These are phyloP conservation scores for Polydrusus pterygomalis DNA, from an alignment of 2,888 invertebrate species.

Conservation along the genomic window DNA sequence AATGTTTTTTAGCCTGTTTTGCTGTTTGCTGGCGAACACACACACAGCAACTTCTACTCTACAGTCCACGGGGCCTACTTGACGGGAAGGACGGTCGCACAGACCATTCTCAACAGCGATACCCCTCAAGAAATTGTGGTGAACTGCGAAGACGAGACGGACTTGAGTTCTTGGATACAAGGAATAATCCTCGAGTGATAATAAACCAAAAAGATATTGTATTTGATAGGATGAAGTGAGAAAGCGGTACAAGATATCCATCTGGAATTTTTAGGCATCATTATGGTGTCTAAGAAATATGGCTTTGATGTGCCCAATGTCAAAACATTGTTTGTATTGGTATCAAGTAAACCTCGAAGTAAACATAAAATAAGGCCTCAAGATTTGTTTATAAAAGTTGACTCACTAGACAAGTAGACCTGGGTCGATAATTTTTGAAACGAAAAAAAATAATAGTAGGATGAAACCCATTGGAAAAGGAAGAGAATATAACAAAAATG, in stretches of 20 bases:
- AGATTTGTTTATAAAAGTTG: no score
- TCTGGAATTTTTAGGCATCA: no score
- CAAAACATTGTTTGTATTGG: no score
- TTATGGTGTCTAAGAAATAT: no score
- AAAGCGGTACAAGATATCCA: neutral
- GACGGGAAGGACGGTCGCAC: constrained; percentile 88
- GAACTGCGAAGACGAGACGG: constrained; percentile 84
- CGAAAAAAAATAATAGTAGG: no score
- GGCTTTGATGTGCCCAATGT: no score
- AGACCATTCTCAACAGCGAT: constrained; percentile 79
- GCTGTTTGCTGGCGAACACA: constrained; percentile 96
- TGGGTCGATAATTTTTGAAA: no score
- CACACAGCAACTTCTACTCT: constrained; percentile 95
- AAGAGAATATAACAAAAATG: no score
- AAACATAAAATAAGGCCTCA: no score
- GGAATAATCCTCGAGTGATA: constrained; percentile 84
- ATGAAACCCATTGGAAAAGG: no score
- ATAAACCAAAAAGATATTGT: constrained; percentile 12
- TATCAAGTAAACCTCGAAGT: no score
- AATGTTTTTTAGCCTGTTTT: constrained; percentile 82
- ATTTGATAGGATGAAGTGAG: constrained; percentile 3
- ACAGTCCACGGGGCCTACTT: constrained; percentile 96
- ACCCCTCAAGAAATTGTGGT: constrained; percentile 79
- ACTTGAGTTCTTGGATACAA: constrained; percentile 91
- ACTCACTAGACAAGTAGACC: no score